Percentiles rank a stretch among this genome's conserved stretches.
Conservation (phyloP, 2,888 invertebrate species). For the Terebella lapidaria region DNA sequence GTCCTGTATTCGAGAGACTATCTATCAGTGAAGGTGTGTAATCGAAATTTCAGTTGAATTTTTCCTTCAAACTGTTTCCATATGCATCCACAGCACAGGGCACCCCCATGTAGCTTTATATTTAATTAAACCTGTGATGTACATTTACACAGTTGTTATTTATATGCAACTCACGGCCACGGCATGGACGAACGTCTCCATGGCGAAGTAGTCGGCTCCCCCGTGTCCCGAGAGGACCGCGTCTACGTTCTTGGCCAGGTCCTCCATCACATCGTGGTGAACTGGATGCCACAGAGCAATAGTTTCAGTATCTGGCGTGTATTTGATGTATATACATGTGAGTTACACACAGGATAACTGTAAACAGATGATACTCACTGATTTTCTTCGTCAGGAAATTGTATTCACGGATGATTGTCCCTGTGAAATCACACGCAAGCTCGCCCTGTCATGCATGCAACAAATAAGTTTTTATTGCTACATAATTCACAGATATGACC, state of each 20-base stretch:
- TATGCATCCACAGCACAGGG: not conserved
- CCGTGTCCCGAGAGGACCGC: slow-evolving; percentile 34
- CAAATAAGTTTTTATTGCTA: no score
- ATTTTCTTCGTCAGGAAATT: not conserved
- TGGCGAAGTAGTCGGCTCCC: slow-evolving; percentile 43
- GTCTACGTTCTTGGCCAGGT: not conserved
- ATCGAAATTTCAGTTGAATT: no score
- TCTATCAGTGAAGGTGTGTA: no score
- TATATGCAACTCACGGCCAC: slow-evolving; percentile 28
- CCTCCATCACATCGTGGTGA: not conserved
- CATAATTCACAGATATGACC: no score
- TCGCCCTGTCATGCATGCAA: not conserved
- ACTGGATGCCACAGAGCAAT: not conserved
- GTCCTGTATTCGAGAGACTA: no score
- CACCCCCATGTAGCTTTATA: not conserved
- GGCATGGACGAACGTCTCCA: slow-evolving; percentile 41
- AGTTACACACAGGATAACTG: no score
- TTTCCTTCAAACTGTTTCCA: no score
- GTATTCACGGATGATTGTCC: not conserved
- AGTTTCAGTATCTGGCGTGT: not conserved
- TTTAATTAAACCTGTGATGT: not conserved
- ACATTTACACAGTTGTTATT: not conserved
- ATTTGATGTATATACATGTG: not conserved
- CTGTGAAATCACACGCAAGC: not conserved
- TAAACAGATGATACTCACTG: no score